Conservation (phyloP, 2,113 vertebrate genomes). For the Gambusia holbrooki region DNA sequence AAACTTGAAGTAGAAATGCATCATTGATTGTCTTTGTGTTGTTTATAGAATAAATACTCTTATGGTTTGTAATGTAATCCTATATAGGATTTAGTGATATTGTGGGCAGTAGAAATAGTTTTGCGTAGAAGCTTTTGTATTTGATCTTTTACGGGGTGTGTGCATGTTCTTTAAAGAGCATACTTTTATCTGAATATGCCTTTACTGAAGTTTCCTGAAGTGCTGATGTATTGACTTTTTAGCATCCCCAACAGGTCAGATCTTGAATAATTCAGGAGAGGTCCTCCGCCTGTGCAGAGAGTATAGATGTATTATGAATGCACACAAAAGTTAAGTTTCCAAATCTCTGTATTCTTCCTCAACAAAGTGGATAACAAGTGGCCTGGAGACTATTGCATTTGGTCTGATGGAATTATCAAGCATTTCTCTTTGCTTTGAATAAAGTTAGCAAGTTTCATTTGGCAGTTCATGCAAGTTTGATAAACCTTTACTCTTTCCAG, state of each 20-base stretch:
- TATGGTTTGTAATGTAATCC: conserved; percentile 11
- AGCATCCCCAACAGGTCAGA: conserved; percentile 66
- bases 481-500: conserved; percentile 11
- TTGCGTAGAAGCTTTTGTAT: conserved; percentile 34
- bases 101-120: neutral
- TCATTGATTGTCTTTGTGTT: conserved; percentile 3
- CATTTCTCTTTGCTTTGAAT: conserved; percentile 26
- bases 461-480: conserved; percentile 12
- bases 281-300: conserved; percentile 40
- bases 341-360: conserved; percentile 48
- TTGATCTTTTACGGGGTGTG: conserved; percentile 33
- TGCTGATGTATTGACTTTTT: conserved; percentile 67
- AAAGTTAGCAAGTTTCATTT: conserved; percentile 23
- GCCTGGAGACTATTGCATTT: conserved; percentile 47
- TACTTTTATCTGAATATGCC: conserved; percentile 33
- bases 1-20: conserved; percentile 12
- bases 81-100: conserved; percentile 48
- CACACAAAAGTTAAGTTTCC: conserved; percentile 49
- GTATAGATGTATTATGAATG: conserved; percentile 47
- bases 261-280: conserved; percentile 66
- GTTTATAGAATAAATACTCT: conserved; percentile 1
- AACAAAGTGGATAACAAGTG: conserved; percentile 68
- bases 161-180: conserved; percentile 36
- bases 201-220: conserved; percentile 61
- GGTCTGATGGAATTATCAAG: conserved; percentile 20